Conservation (phyloP, 2,797 vertebrate species). For the Picus viridis region DNA sequence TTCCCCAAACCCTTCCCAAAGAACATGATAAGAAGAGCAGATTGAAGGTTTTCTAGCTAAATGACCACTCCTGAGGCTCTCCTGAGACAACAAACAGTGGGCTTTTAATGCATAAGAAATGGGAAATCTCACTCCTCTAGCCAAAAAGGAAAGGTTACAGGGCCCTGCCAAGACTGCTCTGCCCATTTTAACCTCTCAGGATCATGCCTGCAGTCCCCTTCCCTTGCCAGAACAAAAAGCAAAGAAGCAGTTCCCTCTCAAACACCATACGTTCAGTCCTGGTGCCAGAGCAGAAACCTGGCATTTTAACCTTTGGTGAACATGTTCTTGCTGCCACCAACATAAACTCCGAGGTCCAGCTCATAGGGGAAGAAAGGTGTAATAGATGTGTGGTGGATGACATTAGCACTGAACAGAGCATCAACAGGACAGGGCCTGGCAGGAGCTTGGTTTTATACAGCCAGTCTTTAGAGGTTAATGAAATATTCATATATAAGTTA, state of each 20-base stretch:
- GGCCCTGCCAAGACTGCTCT: not conserved
- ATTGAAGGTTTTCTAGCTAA: not conserved
- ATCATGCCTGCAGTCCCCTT: not conserved
- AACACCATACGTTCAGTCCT: not conserved
- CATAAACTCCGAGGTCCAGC: not conserved
- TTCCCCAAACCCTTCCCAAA: not conserved
- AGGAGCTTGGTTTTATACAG: constrained; percentile 16
- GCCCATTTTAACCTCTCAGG: not conserved
- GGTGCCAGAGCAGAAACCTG: constrained; percentile 25
- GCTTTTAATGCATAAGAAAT: not conserved
- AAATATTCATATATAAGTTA: constrained; percentile 71
- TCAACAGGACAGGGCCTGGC: constrained; percentile 53
- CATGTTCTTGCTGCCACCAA: constrained; percentile 39
- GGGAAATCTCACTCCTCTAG: not conserved
- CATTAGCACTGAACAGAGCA: constrained; percentile 12
- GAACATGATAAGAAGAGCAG: not conserved
- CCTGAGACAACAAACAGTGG: not conserved
- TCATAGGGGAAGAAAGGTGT: not conserved
- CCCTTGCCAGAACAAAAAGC: not conserved
- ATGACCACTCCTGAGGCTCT: not conserved
- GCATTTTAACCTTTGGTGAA: constrained; percentile 57
- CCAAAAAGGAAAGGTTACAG: constrained; percentile 40
- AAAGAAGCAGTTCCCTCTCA: constrained; percentile 24
- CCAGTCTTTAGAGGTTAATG: constrained; percentile 62
- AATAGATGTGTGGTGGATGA: not conserved